These are phyloP conservation scores for Ectropis grisescens DNA, from an alignment of 1,140 invertebrate genomes.

Conservation along the genomic window DNA sequence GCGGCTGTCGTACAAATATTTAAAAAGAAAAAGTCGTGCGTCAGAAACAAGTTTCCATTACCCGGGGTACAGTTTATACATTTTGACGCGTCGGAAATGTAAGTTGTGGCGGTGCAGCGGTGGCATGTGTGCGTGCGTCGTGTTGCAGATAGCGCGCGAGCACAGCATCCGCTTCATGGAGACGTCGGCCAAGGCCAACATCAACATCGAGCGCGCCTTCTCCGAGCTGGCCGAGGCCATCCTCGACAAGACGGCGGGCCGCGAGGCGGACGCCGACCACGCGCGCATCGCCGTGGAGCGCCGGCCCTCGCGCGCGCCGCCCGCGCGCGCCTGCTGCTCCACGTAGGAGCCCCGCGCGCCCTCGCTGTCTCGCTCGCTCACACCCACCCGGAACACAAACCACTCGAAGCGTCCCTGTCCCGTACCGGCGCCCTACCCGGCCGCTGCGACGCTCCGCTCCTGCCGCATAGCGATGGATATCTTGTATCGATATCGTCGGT, in stretches of 20 bases:
- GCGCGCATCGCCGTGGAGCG: constrained; percentile 64
- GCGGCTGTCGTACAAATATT: too few relatives aligned
- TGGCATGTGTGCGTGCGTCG: neutral
- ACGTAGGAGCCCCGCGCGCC: constrained; percentile 24
- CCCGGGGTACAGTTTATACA: too few relatives aligned
- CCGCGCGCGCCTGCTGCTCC: constrained; percentile 59
- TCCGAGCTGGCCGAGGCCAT: constrained; percentile 85
- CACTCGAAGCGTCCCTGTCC: too few relatives aligned
- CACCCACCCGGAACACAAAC: too few relatives aligned
- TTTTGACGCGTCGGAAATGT: too few relatives aligned
- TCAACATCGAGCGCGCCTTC: constrained; percentile 93
- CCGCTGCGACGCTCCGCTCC: neutral
- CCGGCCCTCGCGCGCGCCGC: constrained; percentile 51
- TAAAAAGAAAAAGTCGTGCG: too few relatives aligned
- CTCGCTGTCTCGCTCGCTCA: too few relatives aligned
- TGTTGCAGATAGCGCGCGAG: constrained; percentile 81
- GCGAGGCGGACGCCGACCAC: constrained; percentile 57
- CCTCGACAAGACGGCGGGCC: constrained; percentile 64
- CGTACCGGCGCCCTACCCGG: too few relatives aligned
- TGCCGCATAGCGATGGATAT: neutral
- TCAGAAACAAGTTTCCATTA: too few relatives aligned
- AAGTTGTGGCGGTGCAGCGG: too few relatives aligned
- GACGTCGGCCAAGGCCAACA: constrained; percentile 92
- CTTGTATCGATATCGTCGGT: too few relatives aligned
- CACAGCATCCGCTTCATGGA: constrained; percentile 96